Conservation (phyloP, 1,140 invertebrate species). For the Zelostemma sp. region DNA sequence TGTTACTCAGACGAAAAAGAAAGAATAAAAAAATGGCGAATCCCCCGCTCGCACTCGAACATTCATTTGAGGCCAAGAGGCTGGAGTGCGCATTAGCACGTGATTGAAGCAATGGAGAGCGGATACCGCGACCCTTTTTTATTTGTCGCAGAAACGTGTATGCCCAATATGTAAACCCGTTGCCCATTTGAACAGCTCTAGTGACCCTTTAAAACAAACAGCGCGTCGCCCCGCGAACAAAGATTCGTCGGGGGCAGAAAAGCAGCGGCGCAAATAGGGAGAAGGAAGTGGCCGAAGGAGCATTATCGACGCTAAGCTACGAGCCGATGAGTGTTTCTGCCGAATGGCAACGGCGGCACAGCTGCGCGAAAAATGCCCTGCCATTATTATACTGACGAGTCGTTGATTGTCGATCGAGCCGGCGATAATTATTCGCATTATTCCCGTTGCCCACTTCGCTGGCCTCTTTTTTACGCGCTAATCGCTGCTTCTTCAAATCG, state of each 20-base stretch:
- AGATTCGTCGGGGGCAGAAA: conserved; percentile 33
- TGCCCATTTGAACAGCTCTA: conserved; percentile 63
- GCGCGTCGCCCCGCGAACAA: conserved; percentile 50
- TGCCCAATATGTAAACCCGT: conserved; percentile 56
- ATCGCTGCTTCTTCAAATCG: conserved; percentile 3
- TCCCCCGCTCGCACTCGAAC: too few relatives aligned
- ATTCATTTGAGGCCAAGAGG: conserved; percentile 26
- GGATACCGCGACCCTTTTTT: conserved; percentile 43
- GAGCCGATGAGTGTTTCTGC: background rate
- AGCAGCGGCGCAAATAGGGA: conserved; percentile 9
- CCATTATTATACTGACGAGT: conserved; percentile 35
- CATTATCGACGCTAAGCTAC: conserved; percentile 36
- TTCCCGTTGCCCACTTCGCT: conserved; percentile 23
- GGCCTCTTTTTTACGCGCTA: background rate
- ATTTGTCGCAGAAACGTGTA: conserved; percentile 49
- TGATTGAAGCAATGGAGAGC: conserved; percentile 43
- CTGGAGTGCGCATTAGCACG: conserved; percentile 52
- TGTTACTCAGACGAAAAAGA: too few relatives aligned
- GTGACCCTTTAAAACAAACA: conserved; percentile 66
- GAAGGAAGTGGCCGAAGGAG: conserved; percentile 19
- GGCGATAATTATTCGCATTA: conserved; percentile 31
- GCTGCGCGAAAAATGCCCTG: conserved; percentile 50
- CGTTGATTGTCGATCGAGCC: background rate
- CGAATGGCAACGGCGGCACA: conserved; percentile 48
- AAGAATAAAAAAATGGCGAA: too few relatives aligned